Percentiles rank a stretch among this genome's conserved stretches.
phyloP scores from a whole-genome alignment of 2,113 vertebrate genomes.

The Bothrops jararaca region DNA sequence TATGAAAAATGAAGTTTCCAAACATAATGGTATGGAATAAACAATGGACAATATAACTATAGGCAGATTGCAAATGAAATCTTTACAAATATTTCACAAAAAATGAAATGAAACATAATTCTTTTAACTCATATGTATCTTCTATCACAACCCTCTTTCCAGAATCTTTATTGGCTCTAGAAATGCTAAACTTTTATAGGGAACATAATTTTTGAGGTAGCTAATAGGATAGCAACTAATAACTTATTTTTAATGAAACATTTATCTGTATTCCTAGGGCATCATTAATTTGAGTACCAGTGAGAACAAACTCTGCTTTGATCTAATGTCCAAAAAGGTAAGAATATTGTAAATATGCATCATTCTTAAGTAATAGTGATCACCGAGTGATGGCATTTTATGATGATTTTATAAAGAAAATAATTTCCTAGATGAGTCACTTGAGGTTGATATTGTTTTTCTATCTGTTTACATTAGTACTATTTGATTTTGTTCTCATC shows the following conservation, averaged over 20 bases:
- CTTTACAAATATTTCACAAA: background rate
- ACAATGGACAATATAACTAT: constrained; percentile 12
- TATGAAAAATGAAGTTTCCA: background rate
- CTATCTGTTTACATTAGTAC: background rate
- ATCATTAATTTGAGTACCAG: constrained; percentile 86
- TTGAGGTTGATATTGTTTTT: background rate
- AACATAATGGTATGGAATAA: background rate
- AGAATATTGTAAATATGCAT: constrained; percentile 34
- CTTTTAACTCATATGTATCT: background rate
- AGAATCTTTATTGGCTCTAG: background rate
- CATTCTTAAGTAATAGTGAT: background rate
- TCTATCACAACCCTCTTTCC: background rate
- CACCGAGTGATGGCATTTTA: background rate
- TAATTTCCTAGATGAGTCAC: background rate
- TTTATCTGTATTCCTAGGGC: constrained; percentile 72
- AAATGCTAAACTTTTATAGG: background rate
- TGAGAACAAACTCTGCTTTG: constrained; percentile 91
- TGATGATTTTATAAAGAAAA: background rate
- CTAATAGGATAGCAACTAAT: background rate
- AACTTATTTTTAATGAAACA: constrained; percentile 12
- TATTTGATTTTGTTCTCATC: background rate
- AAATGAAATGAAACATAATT: background rate
- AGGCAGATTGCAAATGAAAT: constrained; percentile 1
- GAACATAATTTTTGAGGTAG: background rate
- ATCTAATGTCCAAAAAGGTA: constrained; percentile 85